Evolutionary conservation across 2,113 vertebrate genomes (phyloP).

Genomic region (Thamnaconus septentrionalis): DNA sequence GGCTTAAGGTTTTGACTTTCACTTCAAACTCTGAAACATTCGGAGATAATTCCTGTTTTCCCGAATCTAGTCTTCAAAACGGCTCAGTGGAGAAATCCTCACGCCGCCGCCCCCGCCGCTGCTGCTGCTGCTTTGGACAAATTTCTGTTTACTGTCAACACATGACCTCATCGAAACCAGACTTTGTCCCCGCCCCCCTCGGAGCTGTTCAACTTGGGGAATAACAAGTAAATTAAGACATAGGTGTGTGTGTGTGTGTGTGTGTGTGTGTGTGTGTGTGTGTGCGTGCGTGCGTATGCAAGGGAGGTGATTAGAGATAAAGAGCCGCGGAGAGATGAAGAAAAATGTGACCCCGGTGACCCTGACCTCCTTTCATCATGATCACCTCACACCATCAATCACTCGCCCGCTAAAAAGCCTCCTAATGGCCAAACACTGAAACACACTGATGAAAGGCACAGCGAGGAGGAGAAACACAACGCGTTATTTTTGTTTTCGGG

Average conservation of each 20-base stretch:
- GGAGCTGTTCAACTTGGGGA: neutral
- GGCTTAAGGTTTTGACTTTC: neutral
- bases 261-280: neutral
- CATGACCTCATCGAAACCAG: conserved; percentile 5
- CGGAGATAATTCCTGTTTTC: too few relatives aligned
- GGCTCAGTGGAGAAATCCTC: too few relatives aligned
- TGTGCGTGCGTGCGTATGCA: neutral
- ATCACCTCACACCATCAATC: conserved; percentile 55
- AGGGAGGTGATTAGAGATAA: conserved; percentile 46
- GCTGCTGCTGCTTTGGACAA: neutral
- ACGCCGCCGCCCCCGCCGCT: too few relatives aligned
- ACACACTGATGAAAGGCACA: conserved; percentile 43
- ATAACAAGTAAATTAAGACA: neutral
- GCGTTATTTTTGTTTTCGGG: neutral
- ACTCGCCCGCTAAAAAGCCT: conserved; percentile 39
- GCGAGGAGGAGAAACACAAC: neutral
- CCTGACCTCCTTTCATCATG: conserved; percentile 59
- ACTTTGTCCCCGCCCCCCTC: neutral
- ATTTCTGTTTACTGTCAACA: conserved; percentile 19
- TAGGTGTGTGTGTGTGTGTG: neutral
- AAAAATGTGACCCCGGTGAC: conserved; percentile 47
- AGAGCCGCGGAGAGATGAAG: conserved; percentile 30
- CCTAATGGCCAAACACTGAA: conserved; percentile 38
- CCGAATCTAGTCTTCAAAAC: too few relatives aligned
- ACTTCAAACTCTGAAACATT: neutral